Conservation (phyloP, 2,888 invertebrate genomes). For the Sipha maydis region DNA sequence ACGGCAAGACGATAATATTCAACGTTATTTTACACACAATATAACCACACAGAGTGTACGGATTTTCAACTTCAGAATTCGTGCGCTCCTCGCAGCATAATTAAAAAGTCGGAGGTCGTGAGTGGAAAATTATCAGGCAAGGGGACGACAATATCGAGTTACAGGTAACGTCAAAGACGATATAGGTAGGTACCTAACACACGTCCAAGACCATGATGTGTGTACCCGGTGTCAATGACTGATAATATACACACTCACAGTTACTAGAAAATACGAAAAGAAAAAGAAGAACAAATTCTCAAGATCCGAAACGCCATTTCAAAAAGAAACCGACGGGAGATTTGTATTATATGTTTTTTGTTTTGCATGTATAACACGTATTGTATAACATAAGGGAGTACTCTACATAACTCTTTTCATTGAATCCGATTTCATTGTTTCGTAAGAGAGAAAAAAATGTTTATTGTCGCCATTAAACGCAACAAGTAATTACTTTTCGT, state of each 20-base stretch:
- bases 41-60: not conserved
- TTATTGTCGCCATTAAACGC: slow-evolving; percentile 60
- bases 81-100: slow-evolving; percentile 20
- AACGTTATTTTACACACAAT: not conserved
- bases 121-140: slow-evolving; percentile 1
- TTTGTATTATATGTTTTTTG: slow-evolving; percentile 57
- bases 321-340: slow-evolving; percentile 60
- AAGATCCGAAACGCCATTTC: slow-evolving; percentile 47
- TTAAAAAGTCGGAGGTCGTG: slow-evolving; percentile 38
- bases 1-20: not conserved
- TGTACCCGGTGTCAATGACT: slow-evolving; percentile 55
- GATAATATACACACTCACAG: slow-evolving; percentile 24
- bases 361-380: slow-evolving; percentile 48
- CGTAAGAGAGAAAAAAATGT: slow-evolving; percentile 45
- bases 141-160: slow-evolving; percentile 32
- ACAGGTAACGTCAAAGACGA: slow-evolving; percentile 5
- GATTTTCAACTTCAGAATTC: slow-evolving; percentile 37
- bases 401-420: slow-evolving; percentile 59
- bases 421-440: slow-evolving; percentile 52
- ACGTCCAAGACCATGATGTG: not conserved
- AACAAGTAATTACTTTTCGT: slow-evolving; percentile 54
- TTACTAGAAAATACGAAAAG: slow-evolving; percentile 3
- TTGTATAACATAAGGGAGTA: slow-evolving; percentile 57
- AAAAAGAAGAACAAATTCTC: slow-evolving; percentile 28
- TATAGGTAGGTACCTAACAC: not conserved